Evolutionary conservation across 2,797 vertebrate genomes (phyloP), one percentile per base, ranked within the genome.

Genomic region (Zalophus californianus): DNA sequence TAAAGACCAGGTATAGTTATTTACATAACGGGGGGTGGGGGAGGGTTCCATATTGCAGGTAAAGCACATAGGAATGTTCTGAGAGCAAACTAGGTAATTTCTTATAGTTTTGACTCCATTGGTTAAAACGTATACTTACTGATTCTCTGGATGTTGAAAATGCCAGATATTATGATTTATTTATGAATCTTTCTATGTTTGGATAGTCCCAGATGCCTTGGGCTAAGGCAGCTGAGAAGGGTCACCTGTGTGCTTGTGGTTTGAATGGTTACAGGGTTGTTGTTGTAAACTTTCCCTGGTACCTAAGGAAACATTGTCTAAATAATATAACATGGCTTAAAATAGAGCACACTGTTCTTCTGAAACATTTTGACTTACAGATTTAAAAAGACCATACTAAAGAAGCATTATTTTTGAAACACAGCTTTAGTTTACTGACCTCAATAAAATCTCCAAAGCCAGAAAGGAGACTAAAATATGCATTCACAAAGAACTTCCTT

Each of bases 381-480:
- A 93, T 90, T 77, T 70, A 56, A 89, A 96, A 91, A 75, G 54
- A 62, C 50, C 13, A 56, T 72, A 72, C 18, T 70, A n/a, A 62
- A 87, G 29, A 68, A 90, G 20, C 32, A 79, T 90, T 73, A 97
- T 78, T 96, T 96, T 97, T 68, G 25, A 96, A 94, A 97, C 13
- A 87, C 16, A 78, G 10, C 13, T 82, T 96, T 82, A 44, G 48
- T 72, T 90, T 92, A 50, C 20, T 29, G 75, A 73, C 25, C 27
- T 82, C 8, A 50, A 14, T 77, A 75, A 73, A 86, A 90, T 73
- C 21, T 85, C 56, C 52, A 35, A 41, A 60, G 18, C 29, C 41
- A 85, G 25, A 64, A 58, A 91, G 38, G 18, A 88, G 10, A 92
- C 86, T 62, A 64, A 96, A 95, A 88, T 32, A 83, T 14, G 2